A percentile compares a stretch with the other conserved stretches of the same genome.
Evolutionary conservation across 35 echinoderm and acorn worm genomes (phyloP).

Genomic region (Ophioderma brevispina): DNA sequence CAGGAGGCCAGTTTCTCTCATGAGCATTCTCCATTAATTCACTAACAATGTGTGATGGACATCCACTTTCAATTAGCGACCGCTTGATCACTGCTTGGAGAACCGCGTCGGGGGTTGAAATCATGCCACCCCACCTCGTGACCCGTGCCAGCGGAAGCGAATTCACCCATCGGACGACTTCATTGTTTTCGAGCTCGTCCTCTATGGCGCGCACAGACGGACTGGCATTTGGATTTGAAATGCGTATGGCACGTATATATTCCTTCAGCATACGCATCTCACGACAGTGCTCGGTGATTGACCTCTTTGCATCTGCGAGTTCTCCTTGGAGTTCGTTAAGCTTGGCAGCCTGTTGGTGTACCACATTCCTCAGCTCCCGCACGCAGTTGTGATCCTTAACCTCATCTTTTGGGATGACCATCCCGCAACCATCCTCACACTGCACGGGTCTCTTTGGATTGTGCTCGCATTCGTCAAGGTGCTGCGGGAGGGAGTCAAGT

Average conservation of each 20-base stretch:
- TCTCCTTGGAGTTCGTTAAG: conserved; percentile 63
- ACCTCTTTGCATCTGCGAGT: conserved; percentile 69
- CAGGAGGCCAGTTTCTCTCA: conserved; percentile 96
- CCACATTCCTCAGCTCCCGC: conserved; percentile 70
- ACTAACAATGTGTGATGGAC: conserved; percentile 83
- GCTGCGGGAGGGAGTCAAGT: conserved; percentile 76
- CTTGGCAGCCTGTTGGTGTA: conserved; percentile 77
- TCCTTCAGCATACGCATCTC: conserved; percentile 97
- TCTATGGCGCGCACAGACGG: conserved; percentile 96
- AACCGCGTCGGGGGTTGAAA: conserved; percentile 95
- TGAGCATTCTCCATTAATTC: conserved; percentile 99
- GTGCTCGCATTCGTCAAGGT: conserved; percentile 91
- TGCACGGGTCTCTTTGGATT: conserved; percentile 97
- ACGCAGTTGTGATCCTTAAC: conserved; percentile 92
- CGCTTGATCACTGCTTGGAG: conserved; percentile 98
- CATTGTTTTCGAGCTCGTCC: conserved; percentile 96
- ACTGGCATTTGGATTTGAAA: conserved; percentile 83
- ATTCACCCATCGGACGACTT: conserved; percentile 96
- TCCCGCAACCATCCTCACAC: conserved; percentile 84
- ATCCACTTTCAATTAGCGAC: conserved; percentile 86
- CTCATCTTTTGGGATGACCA: conserved; percentile 98
- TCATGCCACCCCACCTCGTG: conserved; percentile 98
- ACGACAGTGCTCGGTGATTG: conserved; percentile 64
- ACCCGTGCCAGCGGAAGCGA: conserved; percentile 84
- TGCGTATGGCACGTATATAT: conserved; percentile 90